Evolutionary conservation across 2,888 invertebrate genomes (phyloP), one percentile per base, ranked within the genome.

Genomic region (Alviniconcha strummeri): DNA sequence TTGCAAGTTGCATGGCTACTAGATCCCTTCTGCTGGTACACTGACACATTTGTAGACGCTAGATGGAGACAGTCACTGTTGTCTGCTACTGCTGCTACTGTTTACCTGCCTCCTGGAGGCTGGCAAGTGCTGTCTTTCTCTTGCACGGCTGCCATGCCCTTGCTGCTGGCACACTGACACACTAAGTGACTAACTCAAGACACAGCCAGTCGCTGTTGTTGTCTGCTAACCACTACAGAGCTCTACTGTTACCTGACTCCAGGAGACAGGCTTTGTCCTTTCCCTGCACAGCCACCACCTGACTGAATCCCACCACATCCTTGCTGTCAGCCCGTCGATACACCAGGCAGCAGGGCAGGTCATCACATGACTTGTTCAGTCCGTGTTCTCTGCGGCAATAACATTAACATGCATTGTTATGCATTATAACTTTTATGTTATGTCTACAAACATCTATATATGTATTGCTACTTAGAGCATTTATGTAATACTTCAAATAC

Each of bases 331-430:
- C 78, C 9, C 84, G 84, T 36, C 81, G 77, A 75, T 92, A 86
- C 15, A 90, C 89, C 57, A 93, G 84, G 80, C 87, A 89, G 79
- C 90, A 86, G 52, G 93, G 93, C 81, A 92, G 87, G 3, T 83
- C 85, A 82, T 92, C 91, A 85, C 89, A 87, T 13, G 92, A 93
- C 85, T 92, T 92, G 84, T 90, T 89, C 67, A 93, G 84, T 84
- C 90, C 91, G 85, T 91, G 90, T 5, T 91, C 81, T 86, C 93
- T 92, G 88, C 67, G 88, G 88, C 36, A 83, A 75, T 64, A 71
- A 4, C 78, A 57, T 60, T n/a, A 5, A n/a, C 56, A 71, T 15
- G 13, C 67, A 54, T 8, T n/a, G 55, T 56, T 56, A 56, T 55
- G 19, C 19, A 71, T n/a, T 15, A n/a, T n/a, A 1, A 71, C 1